Base-by-base conservation (phyloP, 2,797 vertebrate genomes). In the Eupleurogrammus muticus region DNA sequence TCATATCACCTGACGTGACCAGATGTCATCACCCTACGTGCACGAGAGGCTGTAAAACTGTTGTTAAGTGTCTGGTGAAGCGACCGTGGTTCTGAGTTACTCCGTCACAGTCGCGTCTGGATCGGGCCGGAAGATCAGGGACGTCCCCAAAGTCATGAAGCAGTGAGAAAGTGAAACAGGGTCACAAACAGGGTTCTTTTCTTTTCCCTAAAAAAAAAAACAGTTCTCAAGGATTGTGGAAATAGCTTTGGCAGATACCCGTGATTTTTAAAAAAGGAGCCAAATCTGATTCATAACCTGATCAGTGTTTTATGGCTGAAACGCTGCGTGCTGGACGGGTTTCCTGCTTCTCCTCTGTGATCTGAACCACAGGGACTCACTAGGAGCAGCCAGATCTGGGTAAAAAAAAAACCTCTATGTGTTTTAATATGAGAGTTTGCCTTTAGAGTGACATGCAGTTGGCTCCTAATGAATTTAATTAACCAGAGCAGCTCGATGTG, bases 1-100 rank as follows among this genome's bases (percentile, higher is more conserved):
- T 88, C 81, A 79, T 71, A 75, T 89, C 77, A 81, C 75, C 75
- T 78, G 59, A 82, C 85, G 79, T 89, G 76, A 81, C 75, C 75
- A 77, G 59, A 82, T 86, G 79, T 71, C 79, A 75, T 80, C 57
- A 9, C 66, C 73, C 28, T n/a, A 50, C 57, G 40, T 42, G 50
- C 57, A 68, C 56, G 66, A 55, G 44, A 75, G 62, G 38, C 44
- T 11, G 3, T 76, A 57, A 75, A 78, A 46, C 66, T 9, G 52
- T 73, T 62, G 70, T 74, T 68, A 63, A 67, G 64, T 75, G 48
- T 68, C 24, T 24, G 11, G 32, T 52, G 24, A 67, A 71, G 48
- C 23, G 23, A 46, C 24, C n/a, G 35, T 13, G 23, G 58, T 67
- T 81, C 70, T 70, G 17, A 70, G 67, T 66, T 44, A 74, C 70